Evolutionary conservation across 2,888 invertebrate genomes (phyloP).

Genomic region (Terebella lapidaria): DNA sequence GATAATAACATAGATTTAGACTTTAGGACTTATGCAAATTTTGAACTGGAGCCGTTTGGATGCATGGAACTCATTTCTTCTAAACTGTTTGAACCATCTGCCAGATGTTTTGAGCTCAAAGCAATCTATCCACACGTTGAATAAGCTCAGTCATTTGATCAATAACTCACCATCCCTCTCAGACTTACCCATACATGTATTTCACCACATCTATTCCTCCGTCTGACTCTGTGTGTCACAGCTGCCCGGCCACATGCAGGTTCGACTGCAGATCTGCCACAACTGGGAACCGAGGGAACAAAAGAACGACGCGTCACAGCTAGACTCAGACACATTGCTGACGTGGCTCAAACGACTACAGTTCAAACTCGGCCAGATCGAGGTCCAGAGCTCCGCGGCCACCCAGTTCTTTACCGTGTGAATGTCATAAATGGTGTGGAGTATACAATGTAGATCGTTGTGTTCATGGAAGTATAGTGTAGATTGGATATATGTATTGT

Average conservation of each 20-base stretch:
- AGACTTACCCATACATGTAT: too few relatives aligned
- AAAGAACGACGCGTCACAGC: slow-evolving; percentile 35
- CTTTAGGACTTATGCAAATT: too few relatives aligned
- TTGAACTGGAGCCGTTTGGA: too few relatives aligned
- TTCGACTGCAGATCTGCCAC: slow-evolving; percentile 80
- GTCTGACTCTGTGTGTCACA: too few relatives aligned
- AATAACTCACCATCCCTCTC: too few relatives aligned
- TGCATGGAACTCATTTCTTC: too few relatives aligned
- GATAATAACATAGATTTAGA: too few relatives aligned
- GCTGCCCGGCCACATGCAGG: slow-evolving; percentile 83
- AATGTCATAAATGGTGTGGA: background rate
- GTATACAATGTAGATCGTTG: background rate
- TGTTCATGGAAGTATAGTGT: background rate
- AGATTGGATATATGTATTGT: background rate
- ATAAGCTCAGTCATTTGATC: too few relatives aligned
- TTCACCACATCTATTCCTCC: too few relatives aligned
- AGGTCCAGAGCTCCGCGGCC: slow-evolving; percentile 85
- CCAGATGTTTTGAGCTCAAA: too few relatives aligned
- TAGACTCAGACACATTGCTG: slow-evolving; percentile 52
- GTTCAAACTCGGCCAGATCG: slow-evolving; percentile 97
- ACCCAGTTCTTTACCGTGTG: slow-evolving; percentile 69
- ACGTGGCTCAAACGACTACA: slow-evolving; percentile 88
- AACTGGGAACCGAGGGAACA: slow-evolving; percentile 67
- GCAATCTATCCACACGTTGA: too few relatives aligned
- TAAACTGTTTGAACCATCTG: too few relatives aligned